A percentile compares a stretch with the other conserved stretches of the same genome.
Evolutionary conservation across 2,113 vertebrate species (phyloP).

Genomic region (Carollia perspicillata): DNA sequence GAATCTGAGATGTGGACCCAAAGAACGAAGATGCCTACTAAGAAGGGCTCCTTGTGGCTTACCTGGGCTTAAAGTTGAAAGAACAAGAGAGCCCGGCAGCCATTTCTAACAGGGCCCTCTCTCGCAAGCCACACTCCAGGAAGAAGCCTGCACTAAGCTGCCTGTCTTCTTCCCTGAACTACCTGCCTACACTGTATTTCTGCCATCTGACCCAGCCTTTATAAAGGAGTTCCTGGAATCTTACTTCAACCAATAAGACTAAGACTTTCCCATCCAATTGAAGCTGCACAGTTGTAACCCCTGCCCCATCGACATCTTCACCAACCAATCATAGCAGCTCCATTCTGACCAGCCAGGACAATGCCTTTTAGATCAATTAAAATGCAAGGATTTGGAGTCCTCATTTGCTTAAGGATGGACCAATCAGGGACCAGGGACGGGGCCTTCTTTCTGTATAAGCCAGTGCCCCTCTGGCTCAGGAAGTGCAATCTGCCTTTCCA

Average conservation of each 20-base stretch:
- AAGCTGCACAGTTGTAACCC: neutral
- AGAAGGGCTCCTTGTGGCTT: too few relatives aligned
- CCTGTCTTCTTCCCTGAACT: neutral
- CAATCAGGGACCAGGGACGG: neutral
- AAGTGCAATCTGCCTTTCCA: neutral
- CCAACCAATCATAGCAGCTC: neutral
- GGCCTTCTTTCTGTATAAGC: neutral
- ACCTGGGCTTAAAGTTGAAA: too few relatives aligned
- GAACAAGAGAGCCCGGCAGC: neutral
- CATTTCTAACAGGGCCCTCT: neutral
- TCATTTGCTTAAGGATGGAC: neutral
- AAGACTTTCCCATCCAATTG: neutral
- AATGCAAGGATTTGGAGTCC: neutral
- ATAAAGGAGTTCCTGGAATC: neutral
- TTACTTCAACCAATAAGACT: neutral
- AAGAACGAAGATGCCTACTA: too few relatives aligned
- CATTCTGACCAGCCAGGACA: neutral
- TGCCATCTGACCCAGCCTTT: neutral
- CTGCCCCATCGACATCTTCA: neutral
- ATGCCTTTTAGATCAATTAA: neutral
- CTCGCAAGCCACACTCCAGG: neutral
- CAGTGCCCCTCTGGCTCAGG: neutral
- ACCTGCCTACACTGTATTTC: neutral
- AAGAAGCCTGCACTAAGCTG: neutral
- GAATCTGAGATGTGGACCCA: too few relatives aligned